Conservation (phyloP, 2,113 vertebrate species). For the Seriola rivoliana region DNA sequence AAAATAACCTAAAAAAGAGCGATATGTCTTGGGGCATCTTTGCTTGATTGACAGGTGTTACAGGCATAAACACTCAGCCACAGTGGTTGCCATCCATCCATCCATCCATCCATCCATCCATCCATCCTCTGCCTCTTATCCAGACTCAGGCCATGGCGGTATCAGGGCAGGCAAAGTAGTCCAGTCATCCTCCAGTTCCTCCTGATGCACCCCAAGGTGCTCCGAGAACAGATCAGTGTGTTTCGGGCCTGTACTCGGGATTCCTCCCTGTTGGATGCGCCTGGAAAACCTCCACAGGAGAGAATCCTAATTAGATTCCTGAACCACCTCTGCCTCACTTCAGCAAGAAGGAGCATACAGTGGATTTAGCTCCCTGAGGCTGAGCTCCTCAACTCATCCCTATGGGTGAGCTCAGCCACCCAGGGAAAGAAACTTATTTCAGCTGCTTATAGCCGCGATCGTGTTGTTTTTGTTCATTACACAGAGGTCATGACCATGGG, state of each 20-base stretch:
- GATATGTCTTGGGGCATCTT: slow-evolving; percentile 2
- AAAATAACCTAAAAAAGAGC: slow-evolving; percentile 1
- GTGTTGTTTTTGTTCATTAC: slow-evolving; percentile 11
- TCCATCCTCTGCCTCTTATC: not conserved
- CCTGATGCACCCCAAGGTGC: not conserved
- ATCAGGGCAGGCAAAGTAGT: not conserved
- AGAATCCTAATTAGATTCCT: slow-evolving; percentile 1
- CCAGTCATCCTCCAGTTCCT: not conserved
- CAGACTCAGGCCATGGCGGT: not conserved
- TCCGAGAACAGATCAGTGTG: not conserved
- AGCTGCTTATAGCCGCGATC: not conserved
- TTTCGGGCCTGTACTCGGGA: not conserved
- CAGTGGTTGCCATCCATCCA: slow-evolving; percentile 21
- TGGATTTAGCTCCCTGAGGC: not conserved
- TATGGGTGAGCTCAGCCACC: not conserved
- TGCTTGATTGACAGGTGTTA: slow-evolving; percentile 28
- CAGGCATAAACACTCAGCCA: not conserved
- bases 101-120: not conserved
- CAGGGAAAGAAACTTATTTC: slow-evolving; percentile 15
- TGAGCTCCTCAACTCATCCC: not conserved
- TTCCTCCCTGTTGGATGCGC: not conserved
- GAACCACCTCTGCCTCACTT: not conserved
- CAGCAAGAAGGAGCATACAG: not conserved
- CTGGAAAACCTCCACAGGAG: not conserved
- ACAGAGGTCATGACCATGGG: not conserved